Evolutionary conservation across 2,797 vertebrate species (phyloP), one percentile per base, ranked within the genome.

Genomic region (Oryzias dopingdopingensis): DNA sequence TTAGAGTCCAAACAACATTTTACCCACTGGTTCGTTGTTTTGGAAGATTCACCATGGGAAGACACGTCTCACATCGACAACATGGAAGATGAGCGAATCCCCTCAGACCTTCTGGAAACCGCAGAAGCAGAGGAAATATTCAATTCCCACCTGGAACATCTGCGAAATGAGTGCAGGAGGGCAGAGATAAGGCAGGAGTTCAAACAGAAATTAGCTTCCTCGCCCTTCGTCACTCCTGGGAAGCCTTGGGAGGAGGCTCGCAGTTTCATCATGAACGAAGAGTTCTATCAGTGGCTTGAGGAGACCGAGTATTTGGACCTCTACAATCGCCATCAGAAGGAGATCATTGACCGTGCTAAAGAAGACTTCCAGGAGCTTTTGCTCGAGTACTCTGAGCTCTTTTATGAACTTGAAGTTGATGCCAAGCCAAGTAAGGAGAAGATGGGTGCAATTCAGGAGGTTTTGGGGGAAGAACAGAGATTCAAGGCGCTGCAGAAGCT

Each of bases 351-450:
- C 41, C 89, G 80, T 12, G 96, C 96, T 50, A 98, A 98, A 83
- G 96, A 99, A 82, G 96, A 98, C 54, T 98, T 99, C 55, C 97
- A 99, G 83, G 97, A 99, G 79, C 91, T 98, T 49, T 88, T 99
- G 37, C 69, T 99, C 18, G 97, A 99, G 60, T 99, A 97, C 70
- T 99, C 96, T 0, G 97, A 99, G 83, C 91, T 99, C n/a, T 99
- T 99, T 68, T 99, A 99, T 56, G 97, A 99, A 69, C 93, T 99
- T 49, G 96, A 98, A 77, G 88, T 99, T 5, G 97, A 99, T 56
- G 97, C 97, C 20, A 98, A 98, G 42, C 97, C 97, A 56, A 99
- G 97, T 88, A 99, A 99, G 81, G 96, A 99, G 84, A 99, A 99
- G 77, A 98, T 99, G 96, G 96, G 94, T 0, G 95, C 96, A 15